Conservation (phyloP, 2,888 invertebrate genomes). For the Euproctis similis region DNA sequence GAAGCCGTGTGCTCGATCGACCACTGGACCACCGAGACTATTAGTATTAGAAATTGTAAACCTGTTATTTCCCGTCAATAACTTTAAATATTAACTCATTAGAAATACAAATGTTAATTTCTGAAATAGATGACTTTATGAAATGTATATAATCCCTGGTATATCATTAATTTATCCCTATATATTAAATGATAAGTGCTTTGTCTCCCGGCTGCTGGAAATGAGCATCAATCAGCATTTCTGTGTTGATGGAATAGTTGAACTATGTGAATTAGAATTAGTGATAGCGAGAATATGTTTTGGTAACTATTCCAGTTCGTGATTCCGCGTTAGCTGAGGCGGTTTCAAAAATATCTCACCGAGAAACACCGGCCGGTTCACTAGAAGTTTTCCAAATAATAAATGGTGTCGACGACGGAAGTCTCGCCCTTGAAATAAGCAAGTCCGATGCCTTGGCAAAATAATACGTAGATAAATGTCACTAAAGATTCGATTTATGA, state of each 20-base stretch:
- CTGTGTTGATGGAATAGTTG: constrained; percentile 50
- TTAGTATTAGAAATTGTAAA: no score
- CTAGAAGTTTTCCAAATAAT: constrained; percentile 57
- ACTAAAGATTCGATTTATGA: constrained; percentile 39
- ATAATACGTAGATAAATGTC: constrained; percentile 43
- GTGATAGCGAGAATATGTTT: constrained; percentile 46
- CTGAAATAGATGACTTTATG: no score
- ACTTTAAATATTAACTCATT: no score
- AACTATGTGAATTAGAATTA: no score
- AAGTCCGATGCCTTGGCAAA: constrained; percentile 27
- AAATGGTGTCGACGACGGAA: constrained; percentile 52
- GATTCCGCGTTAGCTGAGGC: constrained; percentile 44
- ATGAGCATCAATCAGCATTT: constrained; percentile 59
- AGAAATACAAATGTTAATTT: no score
- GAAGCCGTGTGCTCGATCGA: no score
- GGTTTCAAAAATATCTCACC: constrained; percentile 60
- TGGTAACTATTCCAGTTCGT: constrained; percentile 41
- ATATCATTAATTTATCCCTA: no score
- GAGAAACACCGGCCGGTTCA: constrained; percentile 39
- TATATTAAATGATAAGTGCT: no score
- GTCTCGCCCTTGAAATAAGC: constrained; percentile 50
- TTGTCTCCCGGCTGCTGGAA: no score
- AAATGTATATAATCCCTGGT: no score
- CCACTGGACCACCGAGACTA: no score
- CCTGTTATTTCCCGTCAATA: no score